A percentile compares a stretch with the other conserved stretches of the same genome.
phyloP scores from a whole-genome alignment of 2,113 vertebrate genomes.

The Myotis yumanensis region DNA sequence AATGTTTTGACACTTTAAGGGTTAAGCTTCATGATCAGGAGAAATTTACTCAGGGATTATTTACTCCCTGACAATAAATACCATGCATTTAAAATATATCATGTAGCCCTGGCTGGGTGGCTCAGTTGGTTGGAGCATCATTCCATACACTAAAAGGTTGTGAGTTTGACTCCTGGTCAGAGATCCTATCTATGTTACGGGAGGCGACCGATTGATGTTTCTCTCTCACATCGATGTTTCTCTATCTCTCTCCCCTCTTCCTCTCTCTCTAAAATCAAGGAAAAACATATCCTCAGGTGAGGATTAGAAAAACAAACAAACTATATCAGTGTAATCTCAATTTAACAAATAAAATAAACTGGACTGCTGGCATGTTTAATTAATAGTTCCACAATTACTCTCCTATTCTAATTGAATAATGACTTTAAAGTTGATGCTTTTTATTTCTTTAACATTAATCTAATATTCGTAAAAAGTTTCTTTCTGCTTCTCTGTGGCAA shows the following conservation, averaged over 20 bases:
- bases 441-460: slow-evolving; percentile 12
- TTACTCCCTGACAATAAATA: background rate
- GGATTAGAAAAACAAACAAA: background rate
- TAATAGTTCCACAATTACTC: slow-evolving; percentile 15
- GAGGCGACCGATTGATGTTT: background rate
- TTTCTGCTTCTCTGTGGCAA: background rate
- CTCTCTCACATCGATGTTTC: background rate
- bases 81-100: slow-evolving; percentile 38
- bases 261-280: background rate
- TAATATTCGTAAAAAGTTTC: slow-evolving; percentile 19
- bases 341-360: slow-evolving; percentile 45
- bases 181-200: background rate
- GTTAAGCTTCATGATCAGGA: background rate
- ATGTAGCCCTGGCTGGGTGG: background rate
- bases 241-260: background rate
- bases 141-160: background rate
- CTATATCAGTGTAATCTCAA: background rate
- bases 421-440: slow-evolving; percentile 11
- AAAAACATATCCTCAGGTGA: background rate
- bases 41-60: background rate
- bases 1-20: slow-evolving; percentile 4
- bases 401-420: slow-evolving; percentile 34
- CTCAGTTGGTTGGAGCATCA: background rate
- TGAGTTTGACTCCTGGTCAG: background rate
- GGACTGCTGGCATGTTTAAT: background rate